Evolutionary conservation across 1,140 invertebrate species (phyloP), one percentile per base, ranked within the genome.

Genomic region (Nasonia giraulti): DNA sequence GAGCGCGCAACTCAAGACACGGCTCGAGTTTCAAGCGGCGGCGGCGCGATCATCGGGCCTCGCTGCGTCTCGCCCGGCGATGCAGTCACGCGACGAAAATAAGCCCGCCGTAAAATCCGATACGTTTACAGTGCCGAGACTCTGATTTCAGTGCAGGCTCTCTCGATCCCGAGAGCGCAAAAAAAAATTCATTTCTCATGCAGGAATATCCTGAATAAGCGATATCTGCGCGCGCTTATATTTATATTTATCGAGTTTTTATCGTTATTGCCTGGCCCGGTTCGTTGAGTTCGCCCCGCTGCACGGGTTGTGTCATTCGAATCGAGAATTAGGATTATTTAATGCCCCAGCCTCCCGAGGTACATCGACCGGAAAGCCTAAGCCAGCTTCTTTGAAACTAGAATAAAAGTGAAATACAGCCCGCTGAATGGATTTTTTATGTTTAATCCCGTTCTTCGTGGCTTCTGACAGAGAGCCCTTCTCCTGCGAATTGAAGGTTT

Each of bases 11-110:
- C 20, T 62, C 7, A 62, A 62, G 55, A 62, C 55, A 20, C 55
- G n/a, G 55, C 20, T 62, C 20, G 55, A 62, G 55, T 62, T 62
- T 62, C 55, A 62, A 62, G 55, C 55, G 7, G 17, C 20, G 4
- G 20, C 55, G 14, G 47, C 47, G 55, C 55, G 55, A 62, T 62
- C 55, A 62, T 62, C 20, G 55, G 20, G 55, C 55, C 55, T 62
- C 55, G 55, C 6, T 62, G 55, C 55, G 55, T 62, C 55, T 62
- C 55, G 20, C 20, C 6, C 55, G 55, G 20, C 20, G 33, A 79
- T 40, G 55, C 33, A 68, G 62, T 68, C 50, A 78, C 50, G 47
- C 23, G 76, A 78, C 31, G 76, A 62, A 78, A 78, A 78, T 78
- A 62, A 62, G 11, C 27, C 17, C 17, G 62, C 62, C 33, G 62